Evolutionary conservation across 2,888 invertebrate species (phyloP).

Genomic region (Argynnis bischoffii): DNA sequence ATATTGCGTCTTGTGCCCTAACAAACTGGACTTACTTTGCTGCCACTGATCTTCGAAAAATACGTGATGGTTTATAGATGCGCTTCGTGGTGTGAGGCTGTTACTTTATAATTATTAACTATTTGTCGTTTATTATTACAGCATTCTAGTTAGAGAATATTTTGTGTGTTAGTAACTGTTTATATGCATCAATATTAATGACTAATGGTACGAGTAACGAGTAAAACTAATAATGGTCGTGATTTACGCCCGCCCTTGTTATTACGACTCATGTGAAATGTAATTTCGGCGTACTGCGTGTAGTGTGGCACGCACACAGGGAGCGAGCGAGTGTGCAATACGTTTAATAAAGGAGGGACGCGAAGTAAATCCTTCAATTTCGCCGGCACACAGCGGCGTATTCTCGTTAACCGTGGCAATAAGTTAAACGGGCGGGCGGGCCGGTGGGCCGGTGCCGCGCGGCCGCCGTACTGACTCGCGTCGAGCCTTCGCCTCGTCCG

Average conservation of each 20-base stretch:
- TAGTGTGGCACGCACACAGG: slow-evolving; percentile 64
- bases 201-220: slow-evolving; percentile 74
- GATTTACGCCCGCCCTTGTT: slow-evolving; percentile 81
- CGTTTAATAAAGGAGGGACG: slow-evolving; percentile 83
- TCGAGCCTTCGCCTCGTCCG: slow-evolving; percentile 37
- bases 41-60: not conserved
- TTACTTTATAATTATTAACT: no score
- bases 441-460: slow-evolving; percentile 50
- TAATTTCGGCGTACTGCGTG: slow-evolving; percentile 79
- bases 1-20: slow-evolving; percentile 59
- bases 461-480: slow-evolving; percentile 46
- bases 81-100: not conserved
- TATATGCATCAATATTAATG: slow-evolving; percentile 66
- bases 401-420: slow-evolving; percentile 82
- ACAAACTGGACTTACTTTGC: slow-evolving; percentile 36
- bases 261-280: slow-evolving; percentile 83
- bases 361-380: slow-evolving; percentile 82
- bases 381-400: slow-evolving; percentile 81
- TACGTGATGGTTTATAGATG: not conserved
- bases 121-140: no score
- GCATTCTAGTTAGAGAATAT: no score
- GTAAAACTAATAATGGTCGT: slow-evolving; percentile 81
- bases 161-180: not conserved
- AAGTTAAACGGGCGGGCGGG: slow-evolving; percentile 76
- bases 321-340: slow-evolving; percentile 70